Evolutionary conservation across 2,113 vertebrate genomes (phyloP), one percentile per base, ranked within the genome.

Genomic region (Siphamia tubifer): DNA sequence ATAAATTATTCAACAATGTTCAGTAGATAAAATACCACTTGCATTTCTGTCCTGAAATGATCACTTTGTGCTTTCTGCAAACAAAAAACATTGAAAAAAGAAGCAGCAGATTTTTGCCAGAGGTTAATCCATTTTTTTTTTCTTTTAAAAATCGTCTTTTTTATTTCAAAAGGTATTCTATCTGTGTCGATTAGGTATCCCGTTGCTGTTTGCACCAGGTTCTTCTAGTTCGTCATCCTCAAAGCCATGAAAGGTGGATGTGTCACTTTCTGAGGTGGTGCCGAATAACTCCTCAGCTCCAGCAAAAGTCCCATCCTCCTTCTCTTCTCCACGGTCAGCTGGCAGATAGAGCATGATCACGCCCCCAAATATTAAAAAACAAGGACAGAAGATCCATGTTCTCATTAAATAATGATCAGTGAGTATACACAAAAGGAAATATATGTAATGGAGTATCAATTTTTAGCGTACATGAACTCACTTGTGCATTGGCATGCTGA

Each of bases 191-290:
- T 89, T 93, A 61, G 95, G 91, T 76, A 92, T 91, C 84, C 92
- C 91, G 75, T 94, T 94, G 92, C 87, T 85, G 81, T 94, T 94
- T 21, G 92, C 91, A 81, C 94, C 91, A 77, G 95, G 93, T 85
- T 97, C 96, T 81, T 98, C 97, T 82, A 96, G 93, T 87, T 98
- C 96, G 24, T 98, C 97, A 63, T 99, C 96, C 69, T 99, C 96
- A 88, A 98, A 98, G 92, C 97, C 97, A 72, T 98, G 96, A 94
- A 99, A 99, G 90, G 96, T 99, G 85, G 96, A 98, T 49, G 96
- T 96, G 93, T 99, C 97, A 91, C 97, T 99, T 93, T 99, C 96
- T 43, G 97, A 98, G 42, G 96, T 97, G 92, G 96, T 96, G 92
- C 96, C 96, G 83, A 98, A 99, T 89, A 99, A 94, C 92, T 99